Conservation (phyloP, 2,797 vertebrate species). For the Coilia nasus region DNA sequence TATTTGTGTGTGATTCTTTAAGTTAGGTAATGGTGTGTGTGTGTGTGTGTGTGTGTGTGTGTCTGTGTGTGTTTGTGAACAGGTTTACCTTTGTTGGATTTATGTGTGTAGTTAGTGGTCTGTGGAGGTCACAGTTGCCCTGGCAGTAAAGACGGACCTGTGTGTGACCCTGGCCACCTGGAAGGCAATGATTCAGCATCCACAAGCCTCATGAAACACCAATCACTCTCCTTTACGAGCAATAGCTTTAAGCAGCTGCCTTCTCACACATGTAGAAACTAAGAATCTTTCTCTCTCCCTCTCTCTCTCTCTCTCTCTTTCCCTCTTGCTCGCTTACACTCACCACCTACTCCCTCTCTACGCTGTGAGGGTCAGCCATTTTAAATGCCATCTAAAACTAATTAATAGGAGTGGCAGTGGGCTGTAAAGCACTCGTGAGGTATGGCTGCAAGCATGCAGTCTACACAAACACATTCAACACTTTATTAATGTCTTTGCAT, state of each 20-base stretch:
- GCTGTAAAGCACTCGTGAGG: too few relatives aligned
- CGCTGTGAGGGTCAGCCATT: too few relatives aligned
- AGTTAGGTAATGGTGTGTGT: not conserved
- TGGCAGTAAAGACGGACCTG: constrained; percentile 38
- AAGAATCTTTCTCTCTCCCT: not conserved
- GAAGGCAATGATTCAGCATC: constrained; percentile 39
- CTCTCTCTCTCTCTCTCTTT: not conserved
- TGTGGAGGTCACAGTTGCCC: constrained; percentile 27
- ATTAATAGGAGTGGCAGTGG: too few relatives aligned
- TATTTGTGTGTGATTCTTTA: not conserved
- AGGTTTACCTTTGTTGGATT: not conserved
- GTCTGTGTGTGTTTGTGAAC: not conserved
- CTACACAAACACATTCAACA: too few relatives aligned
- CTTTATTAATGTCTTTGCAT: too few relatives aligned
- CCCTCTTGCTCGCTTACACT: too few relatives aligned
- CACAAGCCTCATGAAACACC: constrained; percentile 13
- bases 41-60: not conserved
- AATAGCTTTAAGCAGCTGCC: not conserved
- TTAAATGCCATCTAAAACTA: too few relatives aligned
- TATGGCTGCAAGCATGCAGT: too few relatives aligned
- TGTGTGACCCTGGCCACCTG: constrained; percentile 30
- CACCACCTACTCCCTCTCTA: too few relatives aligned
- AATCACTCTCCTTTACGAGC: constrained; percentile 37
- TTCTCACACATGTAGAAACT: not conserved
- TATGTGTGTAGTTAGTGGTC: constrained; percentile 15